Percentiles rank a stretch among this genome's conserved stretches.
phyloP scores from a whole-genome alignment of 2,797 vertebrate genomes.

The Ceryle rudis region DNA sequence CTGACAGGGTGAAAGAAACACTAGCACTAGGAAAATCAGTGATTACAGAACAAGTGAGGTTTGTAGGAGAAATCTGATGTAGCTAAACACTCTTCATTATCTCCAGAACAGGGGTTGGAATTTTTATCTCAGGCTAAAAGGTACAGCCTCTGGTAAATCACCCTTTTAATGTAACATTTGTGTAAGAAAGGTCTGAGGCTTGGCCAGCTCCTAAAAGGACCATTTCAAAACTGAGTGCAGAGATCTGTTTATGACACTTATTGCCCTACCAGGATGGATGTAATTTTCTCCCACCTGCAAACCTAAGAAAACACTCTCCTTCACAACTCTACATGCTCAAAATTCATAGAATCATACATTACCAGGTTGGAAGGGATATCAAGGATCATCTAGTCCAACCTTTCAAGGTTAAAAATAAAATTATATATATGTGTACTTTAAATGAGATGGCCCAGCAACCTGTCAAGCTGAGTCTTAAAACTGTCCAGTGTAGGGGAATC shows the following conservation, averaged over 20 bases:
- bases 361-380: too few relatives aligned
- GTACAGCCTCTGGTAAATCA: background rate
- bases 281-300: background rate
- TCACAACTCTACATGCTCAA: background rate
- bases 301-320: background rate
- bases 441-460: too few relatives aligned
- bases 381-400: too few relatives aligned
- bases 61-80: background rate
- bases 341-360: too few relatives aligned
- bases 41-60: background rate
- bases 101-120: background rate
- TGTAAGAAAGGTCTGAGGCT: background rate
- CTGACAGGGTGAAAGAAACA: background rate
- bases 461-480: too few relatives aligned
- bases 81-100: background rate
- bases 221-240: background rate
- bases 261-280: rapidly evolving
- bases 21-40: background rate
- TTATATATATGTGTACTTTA: too few relatives aligned
- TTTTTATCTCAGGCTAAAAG: background rate
- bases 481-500: too few relatives aligned
- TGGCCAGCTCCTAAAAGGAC: background rate
- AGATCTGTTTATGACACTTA: background rate
- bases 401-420: too few relatives aligned
- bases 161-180: background rate